Base-by-base conservation (phyloP, 2,888 invertebrate species). In the Megaustenia siamemsis region DNA sequence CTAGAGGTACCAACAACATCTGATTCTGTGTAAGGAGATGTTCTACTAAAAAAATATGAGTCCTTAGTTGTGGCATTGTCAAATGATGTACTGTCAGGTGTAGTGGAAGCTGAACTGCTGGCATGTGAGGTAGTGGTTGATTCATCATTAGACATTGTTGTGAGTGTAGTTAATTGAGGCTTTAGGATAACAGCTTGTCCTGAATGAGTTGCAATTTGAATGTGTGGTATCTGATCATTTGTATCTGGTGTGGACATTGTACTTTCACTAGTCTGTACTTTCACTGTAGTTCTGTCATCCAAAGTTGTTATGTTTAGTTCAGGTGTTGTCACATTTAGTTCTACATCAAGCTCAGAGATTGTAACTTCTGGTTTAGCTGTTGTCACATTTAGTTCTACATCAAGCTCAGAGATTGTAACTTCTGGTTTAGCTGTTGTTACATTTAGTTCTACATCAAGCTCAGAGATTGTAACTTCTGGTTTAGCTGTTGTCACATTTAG, bases 181-280 rank as follows among this genome's bases (percentile, higher is more conserved):
- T 18, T 82, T 18, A 73, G 38, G 21, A 71, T 81, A 4, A 45
- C 28, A 43, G 68, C 15, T 43, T 79, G 45, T 10, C 66, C 66
- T 79, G 8, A 3, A 66, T 79, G 79, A 68, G 79, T 78, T 63
- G 35, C 28, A 40, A 78, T 32, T n/a, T 43, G 1, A 45, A 79
- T 63, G 10, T 6, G 28, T 3, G 43, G 63, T 12, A 63, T 32
- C 2, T 32, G 32, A 32, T 63, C 63, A 32, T 8, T 63, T 4
- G 15, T 63, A 60, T 60, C 60, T 28, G 12, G n/a, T 3, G 28
- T 28, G 32, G 28, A 32, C 8, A 6, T 63, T 6, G 63, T 63
- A 32, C 28, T 63, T 10, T 12, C 63, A 32, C 15, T 12, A 21
- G 63, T 32, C 32, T 32, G 32, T 28, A 6, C 21, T 63, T 63